A percentile compares a stretch with the other conserved stretches of the same genome.
Evolutionary conservation across 2,797 vertebrate species (phyloP).

Genomic region (Petrocephalus schoutedeni): DNA sequence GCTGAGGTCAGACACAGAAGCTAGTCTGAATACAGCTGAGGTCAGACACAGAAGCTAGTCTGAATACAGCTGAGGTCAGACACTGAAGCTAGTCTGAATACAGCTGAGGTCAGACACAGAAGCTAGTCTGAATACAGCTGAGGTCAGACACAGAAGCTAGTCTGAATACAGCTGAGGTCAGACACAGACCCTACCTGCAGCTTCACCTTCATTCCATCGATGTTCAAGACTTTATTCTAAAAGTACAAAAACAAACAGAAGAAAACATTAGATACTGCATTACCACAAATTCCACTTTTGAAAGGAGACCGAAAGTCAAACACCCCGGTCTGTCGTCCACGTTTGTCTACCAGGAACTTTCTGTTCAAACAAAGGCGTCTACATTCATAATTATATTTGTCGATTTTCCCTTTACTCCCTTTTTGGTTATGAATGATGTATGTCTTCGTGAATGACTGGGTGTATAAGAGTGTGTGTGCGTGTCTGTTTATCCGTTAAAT

Average conservation of each 20-base stretch:
- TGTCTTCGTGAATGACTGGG: not conserved
- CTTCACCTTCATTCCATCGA: constrained; percentile 89
- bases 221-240: constrained; percentile 90
- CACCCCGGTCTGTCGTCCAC: not conserved
- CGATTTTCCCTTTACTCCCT: not conserved
- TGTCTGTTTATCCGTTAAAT: not conserved
- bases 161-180: not conserved
- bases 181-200: constrained; percentile 71
- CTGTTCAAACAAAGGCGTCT: not conserved
- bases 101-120: not conserved
- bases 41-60: not conserved
- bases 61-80: not conserved
- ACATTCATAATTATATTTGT: not conserved
- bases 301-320: not conserved
- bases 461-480: not conserved
- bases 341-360: not conserved
- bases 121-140: not conserved
- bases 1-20: not conserved
- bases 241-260: not conserved
- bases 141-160: not conserved
- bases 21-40: too few relatives aligned
- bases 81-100: not conserved
- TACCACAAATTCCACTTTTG: not conserved
- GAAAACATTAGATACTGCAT: not conserved
- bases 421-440: too few relatives aligned